Percentiles rank a stretch among this genome's conserved stretches.
Evolutionary conservation across 2,888 invertebrate species (phyloP).

Genomic region (Agrochola litura): DNA sequence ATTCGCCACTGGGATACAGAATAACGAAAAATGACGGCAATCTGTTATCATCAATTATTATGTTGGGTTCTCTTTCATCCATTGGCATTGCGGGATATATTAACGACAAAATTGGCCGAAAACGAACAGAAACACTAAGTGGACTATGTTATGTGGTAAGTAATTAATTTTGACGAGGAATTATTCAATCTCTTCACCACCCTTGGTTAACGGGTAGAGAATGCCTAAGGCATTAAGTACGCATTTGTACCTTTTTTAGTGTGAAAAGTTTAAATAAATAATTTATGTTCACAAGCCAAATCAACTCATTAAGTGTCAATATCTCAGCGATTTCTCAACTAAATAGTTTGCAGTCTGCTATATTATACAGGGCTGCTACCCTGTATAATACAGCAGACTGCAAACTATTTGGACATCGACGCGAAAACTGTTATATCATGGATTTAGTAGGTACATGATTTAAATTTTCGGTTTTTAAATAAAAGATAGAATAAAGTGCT

Average conservation of each 20-base stretch:
- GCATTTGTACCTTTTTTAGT: no score
- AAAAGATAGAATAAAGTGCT: no score
- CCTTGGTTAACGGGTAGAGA: no score
- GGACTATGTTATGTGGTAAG: conserved; percentile 68
- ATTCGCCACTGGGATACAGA: conserved; percentile 67
- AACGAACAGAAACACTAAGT: conserved; percentile 64
- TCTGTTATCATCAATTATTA: conserved; percentile 69
- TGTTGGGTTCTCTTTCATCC: conserved; percentile 68
- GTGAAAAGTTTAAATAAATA: no score
- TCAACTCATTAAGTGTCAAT: not conserved
- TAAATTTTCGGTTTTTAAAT: no score
- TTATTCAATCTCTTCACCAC: no score
- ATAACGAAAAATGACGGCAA: conserved; percentile 65
- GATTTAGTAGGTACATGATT: no score
- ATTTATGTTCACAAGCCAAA: not conserved
- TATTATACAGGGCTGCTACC: no score
- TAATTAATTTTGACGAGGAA: not conserved
- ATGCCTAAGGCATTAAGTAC: no score
- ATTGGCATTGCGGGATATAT: conserved; percentile 62
- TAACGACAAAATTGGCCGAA: conserved; percentile 70
- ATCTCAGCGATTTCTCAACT: not conserved
- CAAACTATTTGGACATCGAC: no score
- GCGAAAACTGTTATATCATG: no score
- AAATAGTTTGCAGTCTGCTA: not conserved
- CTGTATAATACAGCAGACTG: no score